Base-by-base conservation (phyloP, 1,140 invertebrate species). In the Drosophila hydei region DNA sequence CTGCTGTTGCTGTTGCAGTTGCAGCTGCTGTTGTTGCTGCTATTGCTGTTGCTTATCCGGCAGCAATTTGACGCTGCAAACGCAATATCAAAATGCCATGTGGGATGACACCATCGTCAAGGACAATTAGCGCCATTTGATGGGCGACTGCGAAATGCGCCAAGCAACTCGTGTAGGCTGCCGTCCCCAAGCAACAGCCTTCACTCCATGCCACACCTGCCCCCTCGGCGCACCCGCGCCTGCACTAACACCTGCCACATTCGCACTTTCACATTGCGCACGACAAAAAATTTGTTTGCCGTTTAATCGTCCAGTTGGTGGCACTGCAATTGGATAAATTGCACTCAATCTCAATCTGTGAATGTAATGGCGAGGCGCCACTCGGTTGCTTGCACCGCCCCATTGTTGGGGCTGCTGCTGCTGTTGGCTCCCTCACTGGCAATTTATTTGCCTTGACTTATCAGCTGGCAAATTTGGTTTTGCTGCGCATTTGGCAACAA, bases 91-190 rank as follows among this genome's bases (percentile, higher is more conserved):
- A 80, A 79, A 75, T 76, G 80, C 70, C 80, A 81, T 80, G 80
- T 85, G 81, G 80, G 80, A 81, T 78, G 79, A 30, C 61, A 69
- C 58, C 71, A 51, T 69, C 81, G 81, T 85, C 81, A 85, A 85
- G 81, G 81, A 85, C 81, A 85, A 85, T 85, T 85, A 85, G 81
- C 71, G 77, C 70, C 77, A 70, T 77, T 77, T 74, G 71, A 81
- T 80, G 84, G 59, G 58, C 77, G 62, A 76, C 60, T 59, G 59
- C 36, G 21, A 58, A 55, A 38, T 27, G 19, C 42, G 18, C 23
- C 30, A 43, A 55, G 14, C 40, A 14, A n/a, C 21, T 23, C 45
- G 14, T 16, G 47, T 43, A 12, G 21, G n/a, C 19, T 36, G n/a
- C 30, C 43, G 36, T 38, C 21, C 27, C 47, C 62, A n/a, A 6